Evolutionary conservation across 2,888 invertebrate species (phyloP).

Genomic region (Drosophila vallismaia): DNA sequence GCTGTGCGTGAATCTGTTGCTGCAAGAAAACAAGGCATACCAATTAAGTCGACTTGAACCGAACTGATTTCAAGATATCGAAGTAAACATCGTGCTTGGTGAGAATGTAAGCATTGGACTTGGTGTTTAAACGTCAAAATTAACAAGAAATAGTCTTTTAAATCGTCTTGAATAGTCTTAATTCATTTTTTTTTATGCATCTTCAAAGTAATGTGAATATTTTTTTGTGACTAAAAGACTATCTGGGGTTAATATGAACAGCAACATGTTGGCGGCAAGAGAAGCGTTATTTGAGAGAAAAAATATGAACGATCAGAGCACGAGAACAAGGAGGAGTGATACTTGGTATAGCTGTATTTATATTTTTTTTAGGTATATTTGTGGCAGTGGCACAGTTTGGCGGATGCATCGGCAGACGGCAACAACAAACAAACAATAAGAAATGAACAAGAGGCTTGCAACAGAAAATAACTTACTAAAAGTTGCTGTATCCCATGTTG

Average conservation of each 20-base stretch:
- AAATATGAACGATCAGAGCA: conserved; percentile 26
- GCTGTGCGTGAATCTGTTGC: conserved; percentile 96
- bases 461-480: conserved; percentile 91
- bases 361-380: conserved; percentile 18
- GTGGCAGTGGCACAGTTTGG: conserved; percentile 36
- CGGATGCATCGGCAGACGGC: conserved; percentile 53
- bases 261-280: conserved; percentile 60
- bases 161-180: no score
- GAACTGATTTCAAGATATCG: conserved; percentile 1
- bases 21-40: conserved; percentile 81
- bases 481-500: conserved; percentile 96
- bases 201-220: no score
- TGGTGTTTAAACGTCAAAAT: conserved; percentile 61
- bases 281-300: conserved; percentile 29
- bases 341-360: conserved; percentile 24
- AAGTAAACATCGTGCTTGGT: conserved; percentile 35
- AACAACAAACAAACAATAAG: conserved; percentile 65
- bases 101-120: conserved; percentile 37
- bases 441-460: conserved; percentile 30
- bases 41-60: conserved; percentile 8
- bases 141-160: conserved; percentile 39
- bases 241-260: conserved; percentile 37
- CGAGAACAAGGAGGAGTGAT: conserved; percentile 23
- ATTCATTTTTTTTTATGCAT: no score
- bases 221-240: conserved; percentile 13